Evolutionary conservation across 1,140 invertebrate species (phyloP), one percentile per base, ranked within the genome.

Genomic region (Scaptomyza graminum): DNA sequence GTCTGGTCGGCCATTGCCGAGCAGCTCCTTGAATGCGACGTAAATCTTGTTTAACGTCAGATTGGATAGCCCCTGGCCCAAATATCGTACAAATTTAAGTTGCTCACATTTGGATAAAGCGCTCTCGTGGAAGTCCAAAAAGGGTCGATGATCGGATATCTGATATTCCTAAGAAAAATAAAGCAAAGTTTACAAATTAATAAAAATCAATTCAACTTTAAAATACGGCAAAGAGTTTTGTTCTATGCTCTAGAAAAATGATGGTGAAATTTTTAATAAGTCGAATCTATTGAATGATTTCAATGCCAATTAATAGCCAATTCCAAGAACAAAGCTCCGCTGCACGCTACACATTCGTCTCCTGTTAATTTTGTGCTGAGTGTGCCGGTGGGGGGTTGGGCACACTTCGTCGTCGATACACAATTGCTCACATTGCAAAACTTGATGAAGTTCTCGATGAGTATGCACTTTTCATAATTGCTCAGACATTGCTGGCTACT

Each of bases 91-190:
- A 90, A 92, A 92, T 83, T 92, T 92, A 78, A 92, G 79, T 73
- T 91, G 89, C 59, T 92, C 91, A 90, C 79, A 87, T 79, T 91
- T 92, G 76, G 90, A 89, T 90, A 92, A 75, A 77, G 90, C 90
- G 78, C 90, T 91, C 90, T 91, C 90, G 90, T 91, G 90, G 87
- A 91, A 91, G 85, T 91, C 90, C 90, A 91, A 90, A 91, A 91
- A 91, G 88, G 90, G 90, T 90, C 90, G 79, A 91, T 91, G 90
- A 91, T 91, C 90, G 87, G 90, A 87, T 80, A 91, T 90, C 88
- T 91, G 90, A 91, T 91, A 91, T 90, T 91, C 90, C 90, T 91
- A 16, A 7, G 41, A n/a, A 52, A n/a, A 52, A 54, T n/a, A 47
- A 46, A 68, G 39, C 9, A 68, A 52, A 25, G 31, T 52, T 65